phyloP scores from a whole-genome alignment of 2,113 vertebrate species.

The Naja naja region DNA sequence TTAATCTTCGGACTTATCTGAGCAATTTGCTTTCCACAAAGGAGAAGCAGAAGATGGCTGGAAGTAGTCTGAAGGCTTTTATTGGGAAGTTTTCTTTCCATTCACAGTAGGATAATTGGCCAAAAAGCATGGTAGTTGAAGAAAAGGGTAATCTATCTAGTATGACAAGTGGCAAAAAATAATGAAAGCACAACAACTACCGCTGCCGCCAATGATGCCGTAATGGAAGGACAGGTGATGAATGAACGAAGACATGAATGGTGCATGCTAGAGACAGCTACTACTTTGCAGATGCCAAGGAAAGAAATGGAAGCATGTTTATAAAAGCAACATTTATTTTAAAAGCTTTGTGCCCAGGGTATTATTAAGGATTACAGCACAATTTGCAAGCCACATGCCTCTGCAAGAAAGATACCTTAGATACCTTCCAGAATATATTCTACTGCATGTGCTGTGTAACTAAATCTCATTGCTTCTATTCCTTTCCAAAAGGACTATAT shows the following conservation, averaged over 20 bases:
- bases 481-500: neutral
- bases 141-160: constrained; percentile 35
- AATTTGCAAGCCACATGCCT: neutral
- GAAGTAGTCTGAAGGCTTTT: neutral
- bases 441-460: neutral
- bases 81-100: neutral
- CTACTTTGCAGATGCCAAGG: neutral
- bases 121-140: constrained; percentile 28
- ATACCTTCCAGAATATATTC: neutral
- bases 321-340: neutral
- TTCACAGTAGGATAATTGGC: constrained; percentile 45
- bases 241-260: neutral
- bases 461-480: neutral
- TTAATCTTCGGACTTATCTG: constrained; percentile 7
- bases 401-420: neutral
- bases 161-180: constrained; percentile 15
- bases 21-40: constrained; percentile 2
- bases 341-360: neutral
- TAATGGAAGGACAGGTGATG: neutral
- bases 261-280: neutral
- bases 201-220: neutral
- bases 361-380: neutral
- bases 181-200: neutral
- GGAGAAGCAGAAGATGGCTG: neutral
- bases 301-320: neutral